phyloP scores from a whole-genome alignment of 2,888 invertebrate genomes.

The Ophioninae sp. region DNA sequence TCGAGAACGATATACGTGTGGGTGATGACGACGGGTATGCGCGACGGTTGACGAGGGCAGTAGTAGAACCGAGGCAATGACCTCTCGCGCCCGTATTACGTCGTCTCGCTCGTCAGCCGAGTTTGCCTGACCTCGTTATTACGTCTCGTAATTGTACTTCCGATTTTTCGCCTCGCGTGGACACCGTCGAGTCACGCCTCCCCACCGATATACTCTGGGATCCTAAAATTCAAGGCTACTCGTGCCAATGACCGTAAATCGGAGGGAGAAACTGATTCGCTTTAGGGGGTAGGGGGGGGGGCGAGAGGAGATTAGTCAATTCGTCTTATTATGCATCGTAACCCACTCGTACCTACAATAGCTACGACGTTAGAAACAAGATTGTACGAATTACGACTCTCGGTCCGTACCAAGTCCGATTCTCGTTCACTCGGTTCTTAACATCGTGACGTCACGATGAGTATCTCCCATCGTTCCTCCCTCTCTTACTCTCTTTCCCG shows the following conservation, averaged over 20 bases:
- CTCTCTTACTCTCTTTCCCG: constrained; percentile 21
- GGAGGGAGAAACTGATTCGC: not conserved
- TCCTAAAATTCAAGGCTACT: constrained; percentile 59
- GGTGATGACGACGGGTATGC: constrained; percentile 3
- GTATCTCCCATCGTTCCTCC: constrained; percentile 13
- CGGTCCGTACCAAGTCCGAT: constrained; percentile 44
- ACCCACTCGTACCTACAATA: constrained; percentile 27
- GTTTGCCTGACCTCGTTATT: constrained; percentile 52
- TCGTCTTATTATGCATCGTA: constrained; percentile 50
- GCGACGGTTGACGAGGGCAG: constrained; percentile 48
- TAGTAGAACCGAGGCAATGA: constrained; percentile 51
- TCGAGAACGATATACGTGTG: not conserved
- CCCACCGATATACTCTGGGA: not conserved
- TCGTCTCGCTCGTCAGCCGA: constrained; percentile 51
- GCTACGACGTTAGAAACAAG: constrained; percentile 41
- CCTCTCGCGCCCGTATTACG: constrained; percentile 58
- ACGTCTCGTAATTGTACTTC: constrained; percentile 56
- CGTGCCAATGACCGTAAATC: constrained; percentile 57
- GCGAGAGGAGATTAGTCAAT: constrained; percentile 24
- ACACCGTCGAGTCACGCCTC: not conserved
- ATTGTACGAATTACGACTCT: constrained; percentile 53
- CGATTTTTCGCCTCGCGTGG: constrained; percentile 61
- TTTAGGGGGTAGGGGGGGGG: not conserved
- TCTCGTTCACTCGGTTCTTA: constrained; percentile 61
- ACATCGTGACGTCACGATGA: constrained; percentile 63